phyloP scores from a whole-genome alignment of 2,888 invertebrate species.

The Microctonus aethiopoides region DNA sequence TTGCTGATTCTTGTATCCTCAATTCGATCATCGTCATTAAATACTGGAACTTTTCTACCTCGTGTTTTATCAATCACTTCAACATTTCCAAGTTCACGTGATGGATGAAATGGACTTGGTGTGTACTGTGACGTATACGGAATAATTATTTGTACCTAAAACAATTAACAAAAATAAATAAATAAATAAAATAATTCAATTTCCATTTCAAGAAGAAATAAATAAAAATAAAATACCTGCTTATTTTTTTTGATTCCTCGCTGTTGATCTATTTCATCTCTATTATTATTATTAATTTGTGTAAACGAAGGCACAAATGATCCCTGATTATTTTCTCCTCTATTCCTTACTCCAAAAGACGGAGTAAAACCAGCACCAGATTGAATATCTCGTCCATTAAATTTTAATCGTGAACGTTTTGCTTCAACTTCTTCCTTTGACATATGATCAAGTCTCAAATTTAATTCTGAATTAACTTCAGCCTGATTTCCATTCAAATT shows the following conservation, averaged over 20 bases:
- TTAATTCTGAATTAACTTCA: neutral
- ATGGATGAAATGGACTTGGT: constrained; percentile 69
- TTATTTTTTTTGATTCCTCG: constrained; percentile 53
- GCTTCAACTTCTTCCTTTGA: constrained; percentile 23
- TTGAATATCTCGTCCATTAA: constrained; percentile 22
- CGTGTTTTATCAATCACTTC: constrained; percentile 30
- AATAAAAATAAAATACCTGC: constrained; percentile 49
- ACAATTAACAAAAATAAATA: neutral
- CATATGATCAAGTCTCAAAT: neutral
- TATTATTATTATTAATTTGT: neutral
- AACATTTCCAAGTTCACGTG: constrained; percentile 49
- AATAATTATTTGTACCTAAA: constrained; percentile 80
- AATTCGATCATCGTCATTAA: constrained; percentile 26
- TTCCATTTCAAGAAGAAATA: neutral
- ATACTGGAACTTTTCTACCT: constrained; percentile 37
- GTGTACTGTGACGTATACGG: constrained; percentile 78
- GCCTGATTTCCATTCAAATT: neutral
- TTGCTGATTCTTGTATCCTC: constrained; percentile 26
- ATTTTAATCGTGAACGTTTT: neutral
- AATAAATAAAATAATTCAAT: neutral
- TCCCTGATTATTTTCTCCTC: neutral
- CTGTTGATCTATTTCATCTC: constrained; percentile 31
- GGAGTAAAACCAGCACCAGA: constrained; percentile 33
- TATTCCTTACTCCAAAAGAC: constrained; percentile 16
- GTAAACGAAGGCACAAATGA: too few relatives aligned